phyloP scores from a whole-genome alignment of 2,888 invertebrate genomes.

The Sylvicola fuscatus region DNA sequence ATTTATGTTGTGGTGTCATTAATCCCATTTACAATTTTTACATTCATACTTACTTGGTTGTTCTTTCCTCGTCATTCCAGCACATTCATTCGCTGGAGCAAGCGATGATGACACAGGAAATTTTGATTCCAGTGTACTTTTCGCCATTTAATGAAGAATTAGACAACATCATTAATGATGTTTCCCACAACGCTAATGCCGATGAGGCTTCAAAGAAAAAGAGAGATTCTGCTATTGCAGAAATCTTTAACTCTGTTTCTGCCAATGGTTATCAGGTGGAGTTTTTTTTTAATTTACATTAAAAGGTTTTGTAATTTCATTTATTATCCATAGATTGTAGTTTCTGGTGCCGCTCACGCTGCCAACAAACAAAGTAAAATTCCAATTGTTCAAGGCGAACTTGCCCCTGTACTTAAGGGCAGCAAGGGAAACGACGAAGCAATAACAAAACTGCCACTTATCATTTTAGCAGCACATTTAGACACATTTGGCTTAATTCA shows the following conservation, averaged over 20 bases:
- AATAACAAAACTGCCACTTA: constrained; percentile 48
- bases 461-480: constrained; percentile 83
- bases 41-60: background rate
- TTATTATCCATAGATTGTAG: constrained; percentile 28
- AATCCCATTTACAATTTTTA: too few species aligned
- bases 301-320: background rate
- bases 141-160: constrained; percentile 53
- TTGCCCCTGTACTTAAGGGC: constrained; percentile 27
- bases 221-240: constrained; percentile 58
- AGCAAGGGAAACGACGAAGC: constrained; percentile 39
- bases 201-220: constrained; percentile 32
- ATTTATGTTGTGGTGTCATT: too few species aligned
- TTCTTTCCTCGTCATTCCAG: constrained; percentile 24
- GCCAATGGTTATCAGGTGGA: constrained; percentile 77
- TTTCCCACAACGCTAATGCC: constrained; percentile 43
- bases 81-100: constrained; percentile 60
- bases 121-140: constrained; percentile 75
- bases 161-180: constrained; percentile 51
- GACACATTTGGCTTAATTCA: constrained; percentile 81
- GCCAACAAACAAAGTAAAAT: constrained; percentile 61
- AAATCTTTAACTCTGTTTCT: constrained; percentile 67
- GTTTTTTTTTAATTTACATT: constrained; percentile 23
- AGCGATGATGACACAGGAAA: constrained; percentile 59
- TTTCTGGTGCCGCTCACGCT: constrained; percentile 48
- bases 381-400: constrained; percentile 68